phyloP scores from a whole-genome alignment of 1,140 invertebrate genomes.

The Drosophila quadrilineata region DNA sequence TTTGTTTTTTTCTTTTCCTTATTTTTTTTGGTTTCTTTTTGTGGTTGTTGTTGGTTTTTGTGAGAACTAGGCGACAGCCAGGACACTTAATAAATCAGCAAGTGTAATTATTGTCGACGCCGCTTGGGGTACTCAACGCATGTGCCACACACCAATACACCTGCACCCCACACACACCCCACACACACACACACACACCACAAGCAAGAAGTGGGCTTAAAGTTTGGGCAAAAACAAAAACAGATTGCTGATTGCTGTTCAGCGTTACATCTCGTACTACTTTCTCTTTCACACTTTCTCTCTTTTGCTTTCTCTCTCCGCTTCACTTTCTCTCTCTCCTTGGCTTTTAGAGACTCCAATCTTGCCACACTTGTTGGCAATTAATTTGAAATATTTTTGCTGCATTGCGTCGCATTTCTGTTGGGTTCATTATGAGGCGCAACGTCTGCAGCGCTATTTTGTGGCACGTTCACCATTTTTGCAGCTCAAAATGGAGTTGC shows the following conservation, averaged over 20 bases:
- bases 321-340: not conserved
- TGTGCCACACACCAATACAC: conserved; percentile 10
- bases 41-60: too few species aligned
- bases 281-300: not conserved
- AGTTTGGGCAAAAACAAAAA: conserved; percentile 29
- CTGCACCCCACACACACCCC: not conserved
- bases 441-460: conserved; percentile 8
- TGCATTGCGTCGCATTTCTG: conserved; percentile 34
- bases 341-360: too few species aligned
- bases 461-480: conserved; percentile 20
- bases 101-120: conserved; percentile 76
- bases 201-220: conserved; percentile 14
- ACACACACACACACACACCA: not conserved
- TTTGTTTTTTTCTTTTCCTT: too few species aligned
- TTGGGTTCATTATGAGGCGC: conserved; percentile 22
- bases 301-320: not conserved
- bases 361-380: conserved; percentile 17
- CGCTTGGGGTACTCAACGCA: conserved; percentile 42
- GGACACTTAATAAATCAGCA: conserved; percentile 76
- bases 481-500: conserved; percentile 47
- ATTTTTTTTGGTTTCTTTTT: too few species aligned
- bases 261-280: not conserved
- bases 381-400: conserved; percentile 40
- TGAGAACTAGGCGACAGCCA: conserved; percentile 26
- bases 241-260: conserved; percentile 7